Conservation (phyloP, 2,888 invertebrate species). For the Lithophane socia region DNA sequence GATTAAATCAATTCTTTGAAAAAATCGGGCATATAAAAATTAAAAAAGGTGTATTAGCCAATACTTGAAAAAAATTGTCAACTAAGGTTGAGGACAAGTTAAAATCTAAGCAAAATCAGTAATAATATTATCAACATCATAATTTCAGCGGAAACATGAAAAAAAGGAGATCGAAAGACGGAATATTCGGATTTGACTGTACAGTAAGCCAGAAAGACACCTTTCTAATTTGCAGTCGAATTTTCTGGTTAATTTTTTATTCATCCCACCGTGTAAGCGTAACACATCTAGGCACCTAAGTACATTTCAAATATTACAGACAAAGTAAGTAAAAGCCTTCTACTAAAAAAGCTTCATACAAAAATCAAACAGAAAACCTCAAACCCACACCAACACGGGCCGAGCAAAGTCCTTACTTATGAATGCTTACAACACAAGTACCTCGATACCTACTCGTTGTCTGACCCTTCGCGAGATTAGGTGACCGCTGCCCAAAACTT, state of each 20-base stretch:
- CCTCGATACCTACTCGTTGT: slow-evolving; percentile 1
- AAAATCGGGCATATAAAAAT: not conserved
- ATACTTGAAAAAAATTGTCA: too few species aligned
- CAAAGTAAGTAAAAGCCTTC: not conserved
- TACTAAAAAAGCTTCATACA: not conserved
- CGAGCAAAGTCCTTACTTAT: slow-evolving; percentile 1
- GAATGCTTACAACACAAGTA: slow-evolving; percentile 17
- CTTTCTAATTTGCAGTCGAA: too few species aligned
- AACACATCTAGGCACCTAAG: not conserved
- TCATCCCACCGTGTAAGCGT: too few species aligned
- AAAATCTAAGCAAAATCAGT: not conserved
- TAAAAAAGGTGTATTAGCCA: too few species aligned
- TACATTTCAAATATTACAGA: not conserved
- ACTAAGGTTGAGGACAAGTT: not conserved
- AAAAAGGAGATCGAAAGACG: not conserved
- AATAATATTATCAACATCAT: too few species aligned
- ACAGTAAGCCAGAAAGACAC: too few species aligned
- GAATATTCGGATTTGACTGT: too few species aligned
- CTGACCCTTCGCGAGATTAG: slow-evolving; percentile 66
- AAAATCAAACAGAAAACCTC: not conserved
- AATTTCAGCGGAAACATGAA: not conserved
- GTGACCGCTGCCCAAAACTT: slow-evolving; percentile 73
- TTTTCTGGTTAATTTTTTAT: too few species aligned
- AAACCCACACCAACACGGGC: not conserved
- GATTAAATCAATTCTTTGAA: not conserved